These are phyloP conservation scores for Thripadectes ignobilis DNA, from an alignment of 2,797 vertebrate species.

Conservation along the genomic window DNA sequence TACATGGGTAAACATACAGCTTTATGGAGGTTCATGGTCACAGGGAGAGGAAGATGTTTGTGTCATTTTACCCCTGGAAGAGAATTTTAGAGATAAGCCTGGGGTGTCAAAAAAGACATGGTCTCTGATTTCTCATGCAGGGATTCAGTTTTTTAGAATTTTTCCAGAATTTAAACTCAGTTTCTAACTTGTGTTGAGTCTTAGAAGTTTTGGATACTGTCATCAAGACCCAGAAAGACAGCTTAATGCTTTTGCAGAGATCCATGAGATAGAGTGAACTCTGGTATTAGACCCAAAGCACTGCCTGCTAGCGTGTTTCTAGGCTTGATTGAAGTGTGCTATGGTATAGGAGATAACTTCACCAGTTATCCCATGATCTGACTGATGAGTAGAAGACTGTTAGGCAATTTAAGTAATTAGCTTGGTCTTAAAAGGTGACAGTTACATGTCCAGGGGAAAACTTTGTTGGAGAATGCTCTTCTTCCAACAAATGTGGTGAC, in stretches of 20 bases:
- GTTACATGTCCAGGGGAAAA: background rate
- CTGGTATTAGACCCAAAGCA: fast-evolving
- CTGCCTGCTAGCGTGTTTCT: background rate
- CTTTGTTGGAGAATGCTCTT: background rate
- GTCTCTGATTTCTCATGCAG: background rate
- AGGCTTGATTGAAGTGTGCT: background rate
- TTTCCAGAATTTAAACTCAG: background rate
- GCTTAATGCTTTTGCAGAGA: background rate
- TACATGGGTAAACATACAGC: background rate
- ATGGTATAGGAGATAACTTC: background rate
- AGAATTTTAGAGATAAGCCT: background rate
- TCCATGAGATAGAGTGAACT: background rate
- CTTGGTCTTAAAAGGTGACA: background rate
- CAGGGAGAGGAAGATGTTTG: background rate
- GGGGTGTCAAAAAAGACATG: background rate
- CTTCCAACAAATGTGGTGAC: background rate
- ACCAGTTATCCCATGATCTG: background rate
- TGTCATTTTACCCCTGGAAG: background rate
- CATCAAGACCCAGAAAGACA: fast-evolving
- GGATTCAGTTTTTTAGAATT: background rate
- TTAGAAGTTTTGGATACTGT: background rate
- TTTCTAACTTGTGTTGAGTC: background rate
- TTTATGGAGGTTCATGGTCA: background rate
- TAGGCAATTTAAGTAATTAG: background rate
- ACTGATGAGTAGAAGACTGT: background rate